Evolutionary conservation across 2,888 invertebrate genomes (phyloP).

Genomic region (Megalurothrips usitatus): DNA sequence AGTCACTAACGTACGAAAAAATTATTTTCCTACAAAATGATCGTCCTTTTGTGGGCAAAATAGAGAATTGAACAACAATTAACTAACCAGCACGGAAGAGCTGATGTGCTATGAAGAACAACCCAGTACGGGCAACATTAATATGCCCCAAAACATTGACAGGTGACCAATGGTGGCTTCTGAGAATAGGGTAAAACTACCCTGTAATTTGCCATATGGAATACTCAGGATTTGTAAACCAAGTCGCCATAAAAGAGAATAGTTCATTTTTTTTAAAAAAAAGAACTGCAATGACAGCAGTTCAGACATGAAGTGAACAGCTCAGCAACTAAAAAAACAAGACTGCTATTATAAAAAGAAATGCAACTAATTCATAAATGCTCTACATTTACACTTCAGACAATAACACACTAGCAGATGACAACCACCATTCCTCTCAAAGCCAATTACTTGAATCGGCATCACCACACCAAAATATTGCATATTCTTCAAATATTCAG

Average conservation of each 20-base stretch:
- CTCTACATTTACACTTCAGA: neutral
- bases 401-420: neutral
- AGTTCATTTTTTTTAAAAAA: no score
- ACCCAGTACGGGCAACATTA: neutral
- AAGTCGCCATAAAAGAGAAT: no score
- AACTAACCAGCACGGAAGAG: neutral
- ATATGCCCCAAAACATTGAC: neutral
- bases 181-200: no score
- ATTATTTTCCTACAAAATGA: neutral
- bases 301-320: no score
- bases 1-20: neutral
- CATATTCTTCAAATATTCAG: neutral
- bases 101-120: neutral
- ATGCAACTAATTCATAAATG: neutral
- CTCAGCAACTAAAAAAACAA: neutral
- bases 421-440: neutral
- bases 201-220: no score
- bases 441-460: neutral
- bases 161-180: no score
- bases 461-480: neutral
- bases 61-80: slow-evolving; percentile 9
- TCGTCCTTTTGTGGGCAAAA: neutral
- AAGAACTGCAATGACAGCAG: no score
- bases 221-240: no score
- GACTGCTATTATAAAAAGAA: neutral